Conservation (phyloP, 64 coral and sea anemone species). For the Actinia equina region DNA sequence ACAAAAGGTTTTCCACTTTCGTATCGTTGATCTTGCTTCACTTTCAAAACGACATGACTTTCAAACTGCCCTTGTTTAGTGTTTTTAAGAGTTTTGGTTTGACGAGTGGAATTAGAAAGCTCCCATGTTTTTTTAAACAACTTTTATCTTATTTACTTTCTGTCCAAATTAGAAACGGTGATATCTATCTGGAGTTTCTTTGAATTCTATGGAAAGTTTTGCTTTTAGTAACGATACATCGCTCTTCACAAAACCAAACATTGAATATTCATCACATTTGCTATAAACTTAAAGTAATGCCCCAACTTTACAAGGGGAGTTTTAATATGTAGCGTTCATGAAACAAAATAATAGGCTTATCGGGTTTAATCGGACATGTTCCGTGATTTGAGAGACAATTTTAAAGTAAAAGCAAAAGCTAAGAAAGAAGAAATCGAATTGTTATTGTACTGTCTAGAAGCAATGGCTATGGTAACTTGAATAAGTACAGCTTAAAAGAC, state of each 20-base stretch:
- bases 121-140: not conserved
- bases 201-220: not conserved
- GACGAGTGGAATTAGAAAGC: not conserved
- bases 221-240: conserved; percentile 3
- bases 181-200: not conserved
- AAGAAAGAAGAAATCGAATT: not conserved
- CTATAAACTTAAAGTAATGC: not conserved
- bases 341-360: not conserved
- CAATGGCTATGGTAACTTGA: too few species aligned
- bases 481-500: too few species aligned
- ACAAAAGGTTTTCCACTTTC: not conserved
- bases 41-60: not conserved
- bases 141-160: not conserved
- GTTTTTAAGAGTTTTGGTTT: too few species aligned
- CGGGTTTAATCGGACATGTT: not conserved
- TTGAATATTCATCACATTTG: conserved; percentile 3
- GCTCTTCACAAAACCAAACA: not conserved
- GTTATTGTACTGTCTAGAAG: not conserved
- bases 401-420: not conserved
- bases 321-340: not conserved
- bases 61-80: too few species aligned
- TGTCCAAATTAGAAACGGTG: not conserved
- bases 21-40: not conserved
- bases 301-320: not conserved
- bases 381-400: not conserved